Conservation (phyloP, 2,888 invertebrate genomes). For the Epistrophe eligans region DNA sequence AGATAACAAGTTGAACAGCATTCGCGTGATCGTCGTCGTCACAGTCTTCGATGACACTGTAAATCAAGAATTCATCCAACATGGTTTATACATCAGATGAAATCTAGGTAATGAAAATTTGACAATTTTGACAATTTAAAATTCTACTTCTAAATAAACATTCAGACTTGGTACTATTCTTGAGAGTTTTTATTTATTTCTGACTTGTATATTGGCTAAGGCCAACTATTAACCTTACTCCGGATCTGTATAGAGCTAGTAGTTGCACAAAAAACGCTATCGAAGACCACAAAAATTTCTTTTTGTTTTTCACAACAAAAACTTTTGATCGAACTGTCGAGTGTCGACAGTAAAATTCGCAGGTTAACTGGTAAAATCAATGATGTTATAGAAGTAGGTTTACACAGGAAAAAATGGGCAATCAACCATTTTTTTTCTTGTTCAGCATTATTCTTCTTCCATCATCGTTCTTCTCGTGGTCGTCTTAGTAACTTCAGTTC, state of each 20-base stretch:
- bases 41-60: too few species aligned
- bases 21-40: too few species aligned
- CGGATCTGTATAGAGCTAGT: conserved; percentile 13
- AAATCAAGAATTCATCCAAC: too few species aligned
- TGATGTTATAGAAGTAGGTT: conserved; percentile 29
- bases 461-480: conserved; percentile 45
- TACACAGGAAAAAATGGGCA: conserved; percentile 52
- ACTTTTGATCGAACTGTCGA: conserved; percentile 56
- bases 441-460: conserved; percentile 22
- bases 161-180: too few species aligned
- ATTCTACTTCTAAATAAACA: too few species aligned
- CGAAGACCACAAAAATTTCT: conserved; percentile 11
- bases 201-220: not conserved
- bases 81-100: too few species aligned
- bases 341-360: conserved; percentile 4
- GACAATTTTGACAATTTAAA: too few species aligned
- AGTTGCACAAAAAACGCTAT: conserved; percentile 1
- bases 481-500: conserved; percentile 39
- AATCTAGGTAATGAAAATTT: too few species aligned
- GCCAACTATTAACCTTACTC: not conserved
- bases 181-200: too few species aligned
- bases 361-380: conserved; percentile 52
- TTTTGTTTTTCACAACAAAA: conserved; percentile 5
- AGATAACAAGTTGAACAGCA: too few species aligned
- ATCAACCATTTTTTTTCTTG: conserved; percentile 50